Evolutionary conservation across 2,113 vertebrate species (phyloP).

Genomic region (Limanda limanda): DNA sequence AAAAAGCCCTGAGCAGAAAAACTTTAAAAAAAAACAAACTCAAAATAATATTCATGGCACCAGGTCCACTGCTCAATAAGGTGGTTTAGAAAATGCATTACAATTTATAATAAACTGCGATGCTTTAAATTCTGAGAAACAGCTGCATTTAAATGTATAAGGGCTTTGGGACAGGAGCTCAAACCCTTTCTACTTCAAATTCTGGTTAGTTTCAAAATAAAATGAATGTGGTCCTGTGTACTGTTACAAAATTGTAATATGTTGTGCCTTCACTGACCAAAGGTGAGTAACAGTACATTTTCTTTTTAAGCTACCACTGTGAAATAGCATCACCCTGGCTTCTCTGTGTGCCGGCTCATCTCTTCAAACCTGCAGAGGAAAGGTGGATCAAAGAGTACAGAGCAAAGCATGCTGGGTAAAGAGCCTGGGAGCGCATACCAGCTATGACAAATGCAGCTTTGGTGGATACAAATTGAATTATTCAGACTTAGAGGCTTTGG

Average conservation of each 20-base stretch:
- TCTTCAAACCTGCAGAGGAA: constrained; percentile 32
- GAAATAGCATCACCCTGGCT: constrained; percentile 44
- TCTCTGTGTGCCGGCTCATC: constrained; percentile 12
- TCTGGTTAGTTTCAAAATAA: not conserved
- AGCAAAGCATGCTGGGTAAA: constrained; percentile 71
- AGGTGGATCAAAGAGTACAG: constrained; percentile 51
- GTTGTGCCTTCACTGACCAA: not conserved
- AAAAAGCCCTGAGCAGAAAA: not conserved
- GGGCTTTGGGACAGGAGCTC: not conserved
- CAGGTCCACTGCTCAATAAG: not conserved
- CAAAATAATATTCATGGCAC: no score
- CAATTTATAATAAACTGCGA: no score
- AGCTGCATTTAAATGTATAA: no score
- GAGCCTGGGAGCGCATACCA: constrained; percentile 56
- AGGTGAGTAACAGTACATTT: not conserved
- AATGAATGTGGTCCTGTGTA: not conserved
- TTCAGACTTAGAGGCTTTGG: constrained; percentile 64
- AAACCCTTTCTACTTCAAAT: not conserved
- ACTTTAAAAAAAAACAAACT: not conserved
- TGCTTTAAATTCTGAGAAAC: no score
- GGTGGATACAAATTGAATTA: constrained; percentile 78
- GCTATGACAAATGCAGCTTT: constrained; percentile 72
- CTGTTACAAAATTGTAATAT: not conserved
- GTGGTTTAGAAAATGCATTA: not conserved
- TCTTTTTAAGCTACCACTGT: not conserved